These are phyloP conservation scores for Myotis lucifugus DNA, from an alignment of 2,113 vertebrate genomes.

Conservation along the genomic window DNA sequence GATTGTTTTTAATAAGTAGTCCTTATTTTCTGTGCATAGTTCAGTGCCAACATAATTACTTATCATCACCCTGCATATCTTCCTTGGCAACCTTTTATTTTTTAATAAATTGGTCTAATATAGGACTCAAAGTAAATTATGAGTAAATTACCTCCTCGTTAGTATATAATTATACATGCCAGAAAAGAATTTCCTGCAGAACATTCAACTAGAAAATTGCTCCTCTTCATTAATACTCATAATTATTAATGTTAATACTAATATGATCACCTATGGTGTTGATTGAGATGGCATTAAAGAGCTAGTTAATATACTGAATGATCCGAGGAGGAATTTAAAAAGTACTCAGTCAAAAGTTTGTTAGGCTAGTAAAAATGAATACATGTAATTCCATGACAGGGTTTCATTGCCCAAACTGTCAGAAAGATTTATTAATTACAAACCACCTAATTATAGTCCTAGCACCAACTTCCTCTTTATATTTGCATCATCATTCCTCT, in stretches of 20 bases:
- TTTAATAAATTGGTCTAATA: slow-evolving; percentile 58
- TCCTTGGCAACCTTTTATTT: not conserved
- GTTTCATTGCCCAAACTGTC: slow-evolving; percentile 13
- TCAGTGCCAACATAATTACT: not conserved
- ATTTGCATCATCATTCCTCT: not conserved
- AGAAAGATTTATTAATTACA: slow-evolving; percentile 4
- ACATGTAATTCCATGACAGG: not conserved
- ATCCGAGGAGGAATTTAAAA: not conserved
- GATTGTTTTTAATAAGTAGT: not conserved
- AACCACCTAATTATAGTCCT: not conserved
- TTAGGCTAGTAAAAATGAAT: not conserved
- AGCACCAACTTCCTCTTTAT: not conserved
- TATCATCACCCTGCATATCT: not conserved
- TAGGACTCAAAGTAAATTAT: slow-evolving; percentile 29
- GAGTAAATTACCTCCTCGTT: slow-evolving; percentile 33
- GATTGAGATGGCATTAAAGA: not conserved
- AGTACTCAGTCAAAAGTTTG: not conserved
- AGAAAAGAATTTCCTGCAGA: not conserved
- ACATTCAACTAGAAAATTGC: slow-evolving; percentile 36
- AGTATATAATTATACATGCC: slow-evolving; percentile 4
- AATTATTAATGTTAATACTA: slow-evolving; percentile 47
- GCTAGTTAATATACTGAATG: not conserved
- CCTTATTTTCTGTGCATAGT: slow-evolving; percentile 20
- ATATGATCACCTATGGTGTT: not conserved
- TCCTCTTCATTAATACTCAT: slow-evolving; percentile 1